Evolutionary conservation across 2,113 vertebrate genomes (phyloP).

Genomic region (Corythoichthys haematopterus): DNA sequence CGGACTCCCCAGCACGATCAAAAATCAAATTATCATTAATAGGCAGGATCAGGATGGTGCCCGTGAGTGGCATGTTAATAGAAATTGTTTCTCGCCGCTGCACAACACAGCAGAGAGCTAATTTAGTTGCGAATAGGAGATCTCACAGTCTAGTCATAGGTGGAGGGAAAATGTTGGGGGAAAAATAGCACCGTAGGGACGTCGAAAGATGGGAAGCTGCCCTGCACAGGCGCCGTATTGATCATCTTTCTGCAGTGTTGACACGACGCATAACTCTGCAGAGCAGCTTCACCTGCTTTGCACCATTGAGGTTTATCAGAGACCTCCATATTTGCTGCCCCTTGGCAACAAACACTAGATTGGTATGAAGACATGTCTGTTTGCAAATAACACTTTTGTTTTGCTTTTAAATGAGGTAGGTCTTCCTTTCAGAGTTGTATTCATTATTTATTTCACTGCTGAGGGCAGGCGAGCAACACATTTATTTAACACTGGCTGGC

Average conservation of each 20-base stretch:
- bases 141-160: slow-evolving; percentile 33
- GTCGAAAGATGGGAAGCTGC: slow-evolving; percentile 28
- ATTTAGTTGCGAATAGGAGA: slow-evolving; percentile 27
- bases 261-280: slow-evolving; percentile 51
- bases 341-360: slow-evolving; percentile 46
- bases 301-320: slow-evolving; percentile 52
- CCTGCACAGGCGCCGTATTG: slow-evolving; percentile 54
- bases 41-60: slow-evolving; percentile 5
- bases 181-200: slow-evolving; percentile 7
- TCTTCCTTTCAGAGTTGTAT: slow-evolving; percentile 38
- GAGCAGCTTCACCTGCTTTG: slow-evolving; percentile 55
- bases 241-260: slow-evolving; percentile 62
- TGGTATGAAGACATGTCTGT: slow-evolving; percentile 31
- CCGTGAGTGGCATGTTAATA: background rate
- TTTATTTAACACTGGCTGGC: slow-evolving; percentile 55
- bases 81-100: background rate
- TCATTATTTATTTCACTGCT: slow-evolving; percentile 43
- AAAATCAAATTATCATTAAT: slow-evolving; percentile 19
- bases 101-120: slow-evolving; percentile 17
- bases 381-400: slow-evolving; percentile 33
- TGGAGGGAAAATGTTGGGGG: slow-evolving; percentile 17
- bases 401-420: slow-evolving; percentile 26
- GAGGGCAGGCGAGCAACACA: slow-evolving; percentile 56
- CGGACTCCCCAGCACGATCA: slow-evolving; percentile 8
- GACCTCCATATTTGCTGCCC: slow-evolving; percentile 60